A percentile compares a stretch with the other conserved stretches of the same genome.
Evolutionary conservation across 1,140 invertebrate species (phyloP).

Genomic region (Diprion similis): DNA sequence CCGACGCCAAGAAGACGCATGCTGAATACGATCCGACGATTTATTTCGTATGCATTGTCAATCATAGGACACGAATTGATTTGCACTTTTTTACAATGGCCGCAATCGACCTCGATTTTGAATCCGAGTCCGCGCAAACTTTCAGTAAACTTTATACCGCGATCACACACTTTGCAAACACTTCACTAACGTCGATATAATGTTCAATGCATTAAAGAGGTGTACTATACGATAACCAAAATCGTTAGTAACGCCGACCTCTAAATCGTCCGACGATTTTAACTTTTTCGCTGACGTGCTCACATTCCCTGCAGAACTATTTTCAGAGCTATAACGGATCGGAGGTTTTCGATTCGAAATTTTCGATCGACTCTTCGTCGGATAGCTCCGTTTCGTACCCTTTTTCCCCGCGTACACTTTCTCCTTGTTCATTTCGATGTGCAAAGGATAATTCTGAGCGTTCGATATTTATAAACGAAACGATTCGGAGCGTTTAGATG

Average conservation of each 20-base stretch:
- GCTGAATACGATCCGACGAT: constrained; percentile 19
- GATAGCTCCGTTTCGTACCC: constrained; percentile 18
- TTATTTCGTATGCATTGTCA: constrained; percentile 22
- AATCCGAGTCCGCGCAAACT: too few relatives aligned
- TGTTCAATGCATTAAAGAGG: constrained; percentile 22
- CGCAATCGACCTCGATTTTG: too few relatives aligned
- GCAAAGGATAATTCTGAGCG: constrained; percentile 15
- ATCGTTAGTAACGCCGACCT: constrained; percentile 23
- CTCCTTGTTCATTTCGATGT: constrained; percentile 9
- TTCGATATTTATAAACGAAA: background rate
- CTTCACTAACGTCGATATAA: constrained; percentile 22
- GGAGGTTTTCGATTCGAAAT: constrained; percentile 23
- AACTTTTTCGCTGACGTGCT: too few relatives aligned
- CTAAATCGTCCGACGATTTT: background rate
- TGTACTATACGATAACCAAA: constrained; percentile 20
- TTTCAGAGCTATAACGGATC: constrained; percentile 22
- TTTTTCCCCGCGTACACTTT: constrained; percentile 22
- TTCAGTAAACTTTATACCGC: background rate
- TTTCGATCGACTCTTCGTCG: constrained; percentile 19
- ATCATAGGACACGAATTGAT: constrained; percentile 17
- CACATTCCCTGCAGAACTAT: constrained; percentile 5
- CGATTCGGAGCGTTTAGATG: constrained; percentile 9
- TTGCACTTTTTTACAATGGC: too few relatives aligned
- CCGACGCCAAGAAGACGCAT: constrained; percentile 18
- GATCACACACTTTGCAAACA: constrained; percentile 18